Conservation (phyloP, 1,140 invertebrate genomes). For the Spodoptera litura region DNA sequence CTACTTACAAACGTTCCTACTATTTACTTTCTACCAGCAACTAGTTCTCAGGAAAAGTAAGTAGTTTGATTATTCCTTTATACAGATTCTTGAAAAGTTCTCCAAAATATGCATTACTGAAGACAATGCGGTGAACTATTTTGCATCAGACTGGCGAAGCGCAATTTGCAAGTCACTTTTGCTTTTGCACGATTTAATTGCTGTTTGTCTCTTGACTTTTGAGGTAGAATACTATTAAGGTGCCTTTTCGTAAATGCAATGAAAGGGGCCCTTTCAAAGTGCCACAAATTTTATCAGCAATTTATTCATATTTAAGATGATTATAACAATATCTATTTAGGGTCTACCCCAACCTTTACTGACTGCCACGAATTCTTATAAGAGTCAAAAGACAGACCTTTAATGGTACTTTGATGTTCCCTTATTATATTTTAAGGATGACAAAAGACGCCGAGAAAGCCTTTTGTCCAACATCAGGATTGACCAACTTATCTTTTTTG, state of each 20-base stretch:
- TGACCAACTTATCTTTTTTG: neutral
- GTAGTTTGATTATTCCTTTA: neutral
- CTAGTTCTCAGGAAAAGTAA: neutral
- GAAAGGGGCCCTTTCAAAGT: neutral
- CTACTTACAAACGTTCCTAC: no score
- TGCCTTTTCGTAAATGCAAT: neutral
- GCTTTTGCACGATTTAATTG: constrained; percentile 25
- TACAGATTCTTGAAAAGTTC: constrained; percentile 21
- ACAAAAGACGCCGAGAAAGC: constrained; percentile 12
- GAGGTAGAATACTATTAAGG: constrained; percentile 20
- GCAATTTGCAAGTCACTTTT: constrained; percentile 32
- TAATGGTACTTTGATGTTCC: constrained; percentile 27
- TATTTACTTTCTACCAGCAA: constrained; percentile 1
- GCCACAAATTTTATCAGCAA: neutral
- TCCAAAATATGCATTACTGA: constrained; percentile 14
- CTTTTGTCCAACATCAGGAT: constrained; percentile 18
- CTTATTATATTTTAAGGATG: constrained; percentile 28
- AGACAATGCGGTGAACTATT: constrained; percentile 26
- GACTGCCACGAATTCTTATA: constrained; percentile 2
- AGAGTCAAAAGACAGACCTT: constrained; percentile 18
- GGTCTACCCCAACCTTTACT: neutral
- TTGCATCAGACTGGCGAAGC: constrained; percentile 29
- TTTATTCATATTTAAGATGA: constrained; percentile 3
- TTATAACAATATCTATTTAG: constrained; percentile 11
- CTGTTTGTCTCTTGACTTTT: constrained; percentile 27